phyloP scores from a whole-genome alignment of 2,113 vertebrate genomes.

The Gracilinanus agilis region DNA sequence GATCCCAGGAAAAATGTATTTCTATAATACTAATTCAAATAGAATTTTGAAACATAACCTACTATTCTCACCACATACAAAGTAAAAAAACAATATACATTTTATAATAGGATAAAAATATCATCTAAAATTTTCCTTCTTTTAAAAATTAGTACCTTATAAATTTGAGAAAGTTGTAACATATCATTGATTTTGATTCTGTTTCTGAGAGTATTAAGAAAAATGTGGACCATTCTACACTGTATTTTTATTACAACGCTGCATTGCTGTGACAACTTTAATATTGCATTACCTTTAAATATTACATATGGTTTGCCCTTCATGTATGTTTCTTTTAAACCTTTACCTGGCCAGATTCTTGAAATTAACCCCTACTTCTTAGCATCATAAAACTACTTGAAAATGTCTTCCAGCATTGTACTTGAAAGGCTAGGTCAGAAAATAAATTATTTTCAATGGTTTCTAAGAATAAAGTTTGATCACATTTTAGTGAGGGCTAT shows the following conservation, averaged over 20 bases:
- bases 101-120: background rate
- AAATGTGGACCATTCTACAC: background rate
- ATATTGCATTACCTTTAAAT: background rate
- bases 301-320: background rate
- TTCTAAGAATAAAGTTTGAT: background rate
- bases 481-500: no score
- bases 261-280: background rate
- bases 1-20: background rate
- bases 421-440: rapidly evolving
- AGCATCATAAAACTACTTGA: background rate
- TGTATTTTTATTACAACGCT: background rate
- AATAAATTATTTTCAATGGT: background rate
- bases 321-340: background rate
- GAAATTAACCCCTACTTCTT: background rate
- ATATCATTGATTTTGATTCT: background rate
- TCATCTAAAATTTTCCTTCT: background rate
- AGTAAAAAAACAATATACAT: background rate
- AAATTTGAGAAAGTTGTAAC: background rate
- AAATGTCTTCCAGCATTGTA: background rate
- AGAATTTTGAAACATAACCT: background rate
- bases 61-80: background rate
- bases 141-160: background rate
- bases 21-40: background rate
- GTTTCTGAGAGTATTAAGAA: background rate
- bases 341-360: background rate